Percentiles rank a stretch among this genome's conserved stretches.
Evolutionary conservation across 2,888 invertebrate species (phyloP).

Genomic region (Tinea semifulvella): DNA sequence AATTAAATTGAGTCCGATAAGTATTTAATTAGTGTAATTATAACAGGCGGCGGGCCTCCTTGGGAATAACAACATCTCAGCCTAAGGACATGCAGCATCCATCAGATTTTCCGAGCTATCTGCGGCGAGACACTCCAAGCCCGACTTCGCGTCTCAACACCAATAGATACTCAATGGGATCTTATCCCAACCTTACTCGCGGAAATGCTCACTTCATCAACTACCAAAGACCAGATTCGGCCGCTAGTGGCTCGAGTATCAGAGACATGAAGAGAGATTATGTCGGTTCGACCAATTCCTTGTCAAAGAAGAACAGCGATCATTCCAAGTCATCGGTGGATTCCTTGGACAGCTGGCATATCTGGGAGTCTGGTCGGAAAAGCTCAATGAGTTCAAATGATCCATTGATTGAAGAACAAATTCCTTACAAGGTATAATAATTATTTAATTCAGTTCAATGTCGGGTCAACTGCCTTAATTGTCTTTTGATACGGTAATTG

Average conservation of each 20-base stretch:
- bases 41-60: conserved; percentile 69
- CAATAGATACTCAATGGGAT: conserved; percentile 56
- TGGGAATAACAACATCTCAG: conserved; percentile 65
- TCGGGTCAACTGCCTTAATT: conserved; percentile 4
- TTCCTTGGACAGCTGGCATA: conserved; percentile 75
- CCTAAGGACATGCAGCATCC: conserved; percentile 73
- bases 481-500: conserved; percentile 12
- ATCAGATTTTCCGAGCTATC: conserved; percentile 72
- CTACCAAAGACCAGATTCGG: conserved; percentile 53
- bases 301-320: conserved; percentile 60
- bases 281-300: conserved; percentile 50
- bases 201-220: conserved; percentile 41
- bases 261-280: conserved; percentile 64
- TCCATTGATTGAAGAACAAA: conserved; percentile 1
- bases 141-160: conserved; percentile 44
- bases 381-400: conserved; percentile 60
- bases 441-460: conserved; percentile 9
- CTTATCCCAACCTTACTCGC: conserved; percentile 47
- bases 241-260: conserved; percentile 39
- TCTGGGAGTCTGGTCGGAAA: conserved; percentile 73
- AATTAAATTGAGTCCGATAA: not conserved
- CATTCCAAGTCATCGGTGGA: conserved; percentile 71
- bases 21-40: conserved; percentile 17
- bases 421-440: conserved; percentile 11
- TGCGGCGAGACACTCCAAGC: conserved; percentile 58